Evolutionary conservation across 2,113 vertebrate genomes (phyloP).

Genomic region (Caranx ignobilis): DNA sequence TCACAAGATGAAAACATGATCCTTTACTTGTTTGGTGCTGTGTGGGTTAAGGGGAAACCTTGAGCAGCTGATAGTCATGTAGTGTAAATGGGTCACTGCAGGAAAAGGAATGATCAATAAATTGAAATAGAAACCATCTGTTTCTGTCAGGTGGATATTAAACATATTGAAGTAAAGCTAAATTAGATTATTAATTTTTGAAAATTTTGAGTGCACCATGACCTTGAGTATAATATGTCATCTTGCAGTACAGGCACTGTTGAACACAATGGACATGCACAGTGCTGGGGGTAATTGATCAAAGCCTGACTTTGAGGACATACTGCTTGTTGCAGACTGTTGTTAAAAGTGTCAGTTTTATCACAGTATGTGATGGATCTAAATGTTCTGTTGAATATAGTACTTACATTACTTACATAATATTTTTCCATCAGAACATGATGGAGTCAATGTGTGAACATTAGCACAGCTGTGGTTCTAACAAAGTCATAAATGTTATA

Average conservation of each 20-base stretch:
- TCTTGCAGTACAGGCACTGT: neutral
- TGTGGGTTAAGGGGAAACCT: conserved; percentile 4
- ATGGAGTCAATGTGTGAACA: neutral
- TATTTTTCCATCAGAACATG: neutral
- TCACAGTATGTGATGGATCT: neutral
- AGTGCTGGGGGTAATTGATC: neutral
- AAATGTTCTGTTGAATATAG: neutral
- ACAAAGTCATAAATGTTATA: conserved; percentile 1
- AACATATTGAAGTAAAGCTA: conserved; percentile 30
- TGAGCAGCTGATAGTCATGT: conserved; percentile 16
- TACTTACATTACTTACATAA: neutral
- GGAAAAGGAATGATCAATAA: conserved; percentile 49
- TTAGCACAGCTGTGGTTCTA: neutral
- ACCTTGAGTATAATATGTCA: conserved; percentile 30
- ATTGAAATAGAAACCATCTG: conserved; percentile 54
- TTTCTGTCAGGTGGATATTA: conserved; percentile 53
- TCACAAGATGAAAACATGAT: neutral
- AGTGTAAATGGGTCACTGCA: conserved; percentile 47
- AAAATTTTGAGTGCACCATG: conserved; percentile 6
- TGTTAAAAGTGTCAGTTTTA: neutral
- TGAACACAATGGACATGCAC: neutral
- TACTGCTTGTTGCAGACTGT: neutral
- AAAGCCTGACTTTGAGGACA: neutral
- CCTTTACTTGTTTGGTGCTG: neutral
- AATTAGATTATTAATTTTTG: conserved; percentile 45